Base-by-base conservation (phyloP, 2,113 vertebrate species). In the Siphamia tubifer region DNA sequence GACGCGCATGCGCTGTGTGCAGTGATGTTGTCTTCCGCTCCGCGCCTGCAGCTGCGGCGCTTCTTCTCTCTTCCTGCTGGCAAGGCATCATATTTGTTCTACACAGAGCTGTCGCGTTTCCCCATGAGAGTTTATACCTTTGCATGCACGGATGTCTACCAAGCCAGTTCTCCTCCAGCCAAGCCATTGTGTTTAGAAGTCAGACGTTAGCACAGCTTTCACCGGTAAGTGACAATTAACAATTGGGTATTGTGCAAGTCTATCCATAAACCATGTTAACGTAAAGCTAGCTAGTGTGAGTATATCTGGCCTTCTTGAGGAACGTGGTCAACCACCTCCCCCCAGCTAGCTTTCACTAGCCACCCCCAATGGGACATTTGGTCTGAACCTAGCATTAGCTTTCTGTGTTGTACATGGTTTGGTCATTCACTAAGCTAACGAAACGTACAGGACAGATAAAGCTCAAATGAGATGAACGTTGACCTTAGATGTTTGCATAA, bases 291-390 rank as follows among this genome's bases (percentile, higher is more conserved):
- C 43, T 28, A 43, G 15, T 5, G 56, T 31, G 19, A 24, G 51
- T 42, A 45, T 55, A 36, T 62, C 8, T 13, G 84, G 84, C 86
- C 84, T 86, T 49, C 48, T 2, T 1, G 38, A 2, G 58, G 51
- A 83, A 55, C 58, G 66, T 74, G 68, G 66, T 19, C 68, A 36
- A 39, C 52, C 63, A 62, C 72, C 75, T 52, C 66, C 75, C 51
- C 52, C 35, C 6, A 54, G 13, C 58, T 80, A 65, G 69, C 67
- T 38, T 35, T 40, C 25, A 38, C 49, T 51, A 53, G 66, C 57
- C 21, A 0, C 20, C 52, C 55, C 2, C 25, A n/a, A 21, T 12
- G 24, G 23, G 12, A 30, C 38, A 2, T 9, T 2, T 28, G 15
- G 16, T n/a, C 11, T 3, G 8, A n/a, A 8, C 35, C 3, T 2